These are phyloP conservation scores for Pluvianellus socialis DNA, from an alignment of 2,113 vertebrate species.

Conservation along the genomic window DNA sequence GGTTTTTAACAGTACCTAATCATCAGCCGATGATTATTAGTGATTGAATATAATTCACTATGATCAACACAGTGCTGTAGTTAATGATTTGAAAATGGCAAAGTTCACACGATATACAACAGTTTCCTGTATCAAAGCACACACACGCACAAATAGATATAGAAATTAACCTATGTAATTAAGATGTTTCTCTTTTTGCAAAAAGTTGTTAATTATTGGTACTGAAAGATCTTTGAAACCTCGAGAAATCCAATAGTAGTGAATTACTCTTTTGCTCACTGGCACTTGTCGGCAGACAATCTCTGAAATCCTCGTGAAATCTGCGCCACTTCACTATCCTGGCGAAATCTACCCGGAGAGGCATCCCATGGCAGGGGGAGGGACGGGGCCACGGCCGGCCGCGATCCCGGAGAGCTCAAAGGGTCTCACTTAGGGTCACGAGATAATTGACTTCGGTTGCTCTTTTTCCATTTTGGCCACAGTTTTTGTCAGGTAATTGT, in stretches of 20 bases:
- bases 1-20: no score
- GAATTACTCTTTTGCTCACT: background rate
- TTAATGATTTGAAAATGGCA: no score
- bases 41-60: no score
- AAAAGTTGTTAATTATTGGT: background rate
- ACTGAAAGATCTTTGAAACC: background rate
- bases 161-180: background rate
- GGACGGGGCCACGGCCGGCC: background rate
- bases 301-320: background rate
- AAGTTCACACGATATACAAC: no score
- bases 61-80: no score
- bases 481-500: background rate
- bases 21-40: no score
- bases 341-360: background rate
- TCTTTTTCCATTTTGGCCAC: background rate
- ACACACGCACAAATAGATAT: background rate
- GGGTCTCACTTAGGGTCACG: background rate
- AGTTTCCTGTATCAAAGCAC: background rate
- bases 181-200: background rate
- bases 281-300: background rate
- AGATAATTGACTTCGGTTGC: background rate
- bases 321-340: background rate
- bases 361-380: background rate
- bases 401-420: background rate
- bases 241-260: background rate